Base-by-base conservation (phyloP, 2,888 invertebrate genomes). In the Heteromyza rotundicornis region DNA sequence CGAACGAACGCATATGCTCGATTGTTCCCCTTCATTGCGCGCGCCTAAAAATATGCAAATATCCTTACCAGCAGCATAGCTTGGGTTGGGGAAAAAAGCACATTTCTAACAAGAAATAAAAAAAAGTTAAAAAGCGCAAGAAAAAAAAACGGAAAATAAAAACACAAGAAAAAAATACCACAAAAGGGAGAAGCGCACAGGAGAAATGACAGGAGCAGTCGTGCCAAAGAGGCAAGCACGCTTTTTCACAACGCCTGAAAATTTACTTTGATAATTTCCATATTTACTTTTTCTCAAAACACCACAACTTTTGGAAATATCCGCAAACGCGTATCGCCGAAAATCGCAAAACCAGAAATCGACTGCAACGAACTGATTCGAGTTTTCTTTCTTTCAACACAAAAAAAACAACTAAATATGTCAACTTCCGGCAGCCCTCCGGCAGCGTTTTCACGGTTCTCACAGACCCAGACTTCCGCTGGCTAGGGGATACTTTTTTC, bases 31-130 rank as follows among this genome's bases (percentile, higher is more conserved):
- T n/a, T 7, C 8, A 3, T 40, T 40, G 7, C 20, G 20, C 47
- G 47, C 47, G 47, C 47, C 47, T 47, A 17, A 47, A 47, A 47
- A 2, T 47, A 19, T 47, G 47, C 20, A 47, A 47, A 47, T 47
- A 47, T 47, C 14, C n/a, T 27, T 27, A 27, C 27, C 5, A 10
- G 27, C 27, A 27, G 27, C 40, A 10, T n/a, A 40, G 16, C 40
- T 32, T 32, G 32, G 32, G 12, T 32, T 5, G 5, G 32, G 7
- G 12, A 3, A 40, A n/a, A 40, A 40, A 40, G 40, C 40, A 40
- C 40, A 40, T 40, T 40, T 40, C n/a, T 3, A 27, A 5, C 27
- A 10, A 27, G 10, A 27, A 27, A 27, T 27, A 5, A 27, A 27
- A 27, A 27, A 27, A 27, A 7, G 27, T 27, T 7, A 27, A 27